Evolutionary conservation across 2,113 vertebrate genomes (phyloP).

Genomic region (Oreochromis aureus): DNA sequence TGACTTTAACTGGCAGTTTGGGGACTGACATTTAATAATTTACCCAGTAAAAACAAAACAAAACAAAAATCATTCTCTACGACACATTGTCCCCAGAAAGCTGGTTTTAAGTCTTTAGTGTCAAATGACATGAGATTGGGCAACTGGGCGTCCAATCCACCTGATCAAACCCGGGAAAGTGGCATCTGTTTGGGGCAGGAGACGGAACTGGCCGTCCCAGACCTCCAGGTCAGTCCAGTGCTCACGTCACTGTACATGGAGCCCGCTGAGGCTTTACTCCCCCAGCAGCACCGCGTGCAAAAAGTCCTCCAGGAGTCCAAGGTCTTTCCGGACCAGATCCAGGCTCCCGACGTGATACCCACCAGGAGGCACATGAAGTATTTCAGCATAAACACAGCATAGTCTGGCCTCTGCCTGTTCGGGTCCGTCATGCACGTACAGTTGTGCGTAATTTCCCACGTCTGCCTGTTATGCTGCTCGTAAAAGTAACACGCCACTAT

Average conservation of each 20-base stretch:
- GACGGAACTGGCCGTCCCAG: conserved; percentile 86
- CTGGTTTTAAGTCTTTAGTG: background rate
- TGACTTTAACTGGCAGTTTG: background rate
- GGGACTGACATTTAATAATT: conserved; percentile 10
- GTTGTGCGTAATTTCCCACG: conserved; percentile 89
- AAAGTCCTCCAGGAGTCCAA: conserved; percentile 89
- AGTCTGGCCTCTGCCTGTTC: conserved; percentile 72
- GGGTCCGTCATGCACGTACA: conserved; percentile 79
- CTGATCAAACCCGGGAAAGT: conserved; percentile 85
- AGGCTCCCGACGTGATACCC: conserved; percentile 90
- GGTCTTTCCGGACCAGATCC: conserved; percentile 94
- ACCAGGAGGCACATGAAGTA: conserved; percentile 96
- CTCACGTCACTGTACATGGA: conserved; percentile 94
- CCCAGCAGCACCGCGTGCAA: conserved; percentile 92
- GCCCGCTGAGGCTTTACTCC: conserved; percentile 79
- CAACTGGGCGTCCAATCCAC: background rate
- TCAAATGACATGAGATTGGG: background rate
- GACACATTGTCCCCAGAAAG: background rate
- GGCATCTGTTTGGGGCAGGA: conserved; percentile 94
- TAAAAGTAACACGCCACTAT: conserved; percentile 95
- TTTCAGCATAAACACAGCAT: conserved; percentile 93
- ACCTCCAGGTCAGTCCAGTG: conserved; percentile 90
- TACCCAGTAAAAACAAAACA: background rate
- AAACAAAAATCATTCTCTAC: background rate
- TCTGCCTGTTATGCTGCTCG: conserved; percentile 88